Conservation (phyloP, 2,797 vertebrate genomes). For the Sternotherus odoratus region DNA sequence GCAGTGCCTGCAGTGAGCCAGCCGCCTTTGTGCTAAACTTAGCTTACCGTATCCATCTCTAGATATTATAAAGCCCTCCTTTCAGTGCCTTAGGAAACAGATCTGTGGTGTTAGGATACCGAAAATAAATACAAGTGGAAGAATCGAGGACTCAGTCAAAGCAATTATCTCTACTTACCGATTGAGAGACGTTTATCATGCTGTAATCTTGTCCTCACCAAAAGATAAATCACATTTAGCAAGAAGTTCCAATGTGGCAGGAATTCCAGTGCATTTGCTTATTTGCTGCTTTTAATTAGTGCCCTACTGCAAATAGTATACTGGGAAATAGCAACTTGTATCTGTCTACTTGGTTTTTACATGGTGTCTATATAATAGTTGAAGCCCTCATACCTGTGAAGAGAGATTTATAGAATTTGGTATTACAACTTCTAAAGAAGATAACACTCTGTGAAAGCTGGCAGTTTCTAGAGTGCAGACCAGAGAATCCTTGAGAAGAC, state of each 20-base stretch:
- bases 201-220: neutral
- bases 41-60: neutral
- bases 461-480: neutral
- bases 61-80: neutral
- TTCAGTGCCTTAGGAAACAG: neutral
- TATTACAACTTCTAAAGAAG: neutral
- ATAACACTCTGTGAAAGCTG: neutral
- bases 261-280: neutral
- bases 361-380: neutral
- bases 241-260: neutral
- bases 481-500: neutral
- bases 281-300: slow-evolving; percentile 3
- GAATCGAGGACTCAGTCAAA: slow-evolving; percentile 9
- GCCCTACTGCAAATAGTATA: neutral
- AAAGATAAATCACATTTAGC: slow-evolving; percentile 1
- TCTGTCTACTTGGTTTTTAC: neutral
- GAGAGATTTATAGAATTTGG: neutral
- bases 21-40: neutral
- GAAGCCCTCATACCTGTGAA: neutral
- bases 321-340: neutral
- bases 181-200: neutral
- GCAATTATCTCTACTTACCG: neutral
- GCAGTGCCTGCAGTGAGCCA: neutral
- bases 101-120: neutral
- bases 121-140: neutral